phyloP scores from a whole-genome alignment of 1,140 invertebrate genomes.

The Neuroterus valhalla region DNA sequence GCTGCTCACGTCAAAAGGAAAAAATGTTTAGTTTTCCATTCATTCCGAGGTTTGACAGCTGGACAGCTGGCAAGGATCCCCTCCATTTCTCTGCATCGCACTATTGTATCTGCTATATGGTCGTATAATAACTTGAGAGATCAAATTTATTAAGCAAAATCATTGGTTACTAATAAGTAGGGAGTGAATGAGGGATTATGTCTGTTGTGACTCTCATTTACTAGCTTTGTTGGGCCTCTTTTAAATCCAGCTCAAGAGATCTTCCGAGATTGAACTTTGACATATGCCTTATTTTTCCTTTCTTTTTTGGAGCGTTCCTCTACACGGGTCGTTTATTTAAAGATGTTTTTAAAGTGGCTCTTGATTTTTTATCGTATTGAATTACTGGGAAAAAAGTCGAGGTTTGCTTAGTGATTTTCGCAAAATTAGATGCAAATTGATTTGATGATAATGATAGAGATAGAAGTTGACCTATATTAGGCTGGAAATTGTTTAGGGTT shows the following conservation, averaged over 20 bases:
- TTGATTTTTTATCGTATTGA: slow-evolving; percentile 21
- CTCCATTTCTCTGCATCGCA: not conserved
- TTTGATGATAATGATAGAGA: slow-evolving; percentile 8
- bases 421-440: slow-evolving; percentile 29
- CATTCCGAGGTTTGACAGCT: slow-evolving; percentile 33
- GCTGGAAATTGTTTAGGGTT: slow-evolving; percentile 25
- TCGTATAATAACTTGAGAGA: too few species aligned
- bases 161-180: too few species aligned
- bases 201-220: slow-evolving; percentile 6
- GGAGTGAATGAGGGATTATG: too few species aligned
- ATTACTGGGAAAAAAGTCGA: not conserved
- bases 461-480: slow-evolving; percentile 23
- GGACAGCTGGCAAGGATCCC: slow-evolving; percentile 32
- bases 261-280: slow-evolving; percentile 17
- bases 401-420: not conserved
- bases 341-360: slow-evolving; percentile 17
- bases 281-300: slow-evolving; percentile 26
- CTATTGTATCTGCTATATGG: not conserved
- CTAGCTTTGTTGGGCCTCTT: not conserved
- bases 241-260: slow-evolving; percentile 16
- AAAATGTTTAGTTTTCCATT: slow-evolving; percentile 20
- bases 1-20: not conserved
- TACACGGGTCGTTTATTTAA: slow-evolving; percentile 2
- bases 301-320: slow-evolving; percentile 14
- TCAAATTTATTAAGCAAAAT: too few species aligned